Conservation (phyloP, 2,113 vertebrate species). For the Vireo altiloquus region DNA sequence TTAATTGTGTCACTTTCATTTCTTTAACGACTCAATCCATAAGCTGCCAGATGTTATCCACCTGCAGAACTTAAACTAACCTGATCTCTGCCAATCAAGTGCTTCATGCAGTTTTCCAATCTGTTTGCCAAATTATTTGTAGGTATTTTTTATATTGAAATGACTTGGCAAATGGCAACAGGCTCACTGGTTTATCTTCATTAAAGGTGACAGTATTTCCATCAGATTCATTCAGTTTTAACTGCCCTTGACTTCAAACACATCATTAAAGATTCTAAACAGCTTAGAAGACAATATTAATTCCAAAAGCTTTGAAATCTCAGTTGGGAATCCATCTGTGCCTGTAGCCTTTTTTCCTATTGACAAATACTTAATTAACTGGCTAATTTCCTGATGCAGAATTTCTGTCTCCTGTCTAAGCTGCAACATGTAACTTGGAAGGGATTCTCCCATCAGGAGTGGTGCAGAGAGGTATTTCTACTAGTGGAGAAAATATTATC, state of each 20-base stretch:
- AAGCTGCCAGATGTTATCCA: slow-evolving; percentile 7
- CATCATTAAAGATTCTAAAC: background rate
- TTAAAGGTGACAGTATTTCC: slow-evolving; percentile 12
- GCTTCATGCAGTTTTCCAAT: background rate
- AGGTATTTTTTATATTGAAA: background rate
- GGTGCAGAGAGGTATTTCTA: background rate
- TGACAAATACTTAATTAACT: slow-evolving; percentile 19
- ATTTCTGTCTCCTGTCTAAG: background rate
- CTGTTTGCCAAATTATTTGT: slow-evolving; percentile 13
- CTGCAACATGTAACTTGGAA: background rate
- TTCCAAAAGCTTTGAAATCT: slow-evolving; percentile 19
- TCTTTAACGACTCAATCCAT: background rate
- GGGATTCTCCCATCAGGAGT: background rate
- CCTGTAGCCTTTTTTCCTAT: background rate
- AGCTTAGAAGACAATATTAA: background rate
- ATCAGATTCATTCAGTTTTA: slow-evolving; percentile 18
- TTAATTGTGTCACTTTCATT: background rate
- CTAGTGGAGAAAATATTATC: background rate
- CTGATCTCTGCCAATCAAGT: background rate
- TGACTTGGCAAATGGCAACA: background rate
- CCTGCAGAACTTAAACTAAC: slow-evolving; percentile 7
- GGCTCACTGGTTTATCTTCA: background rate
- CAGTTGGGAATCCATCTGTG: background rate
- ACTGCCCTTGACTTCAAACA: slow-evolving; percentile 13
- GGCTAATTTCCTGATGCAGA: background rate